Evolutionary conservation across 1,140 invertebrate genomes (phyloP), one percentile per base, ranked within the genome.

Genomic region (Caenorhabditis briggsae): DNA sequence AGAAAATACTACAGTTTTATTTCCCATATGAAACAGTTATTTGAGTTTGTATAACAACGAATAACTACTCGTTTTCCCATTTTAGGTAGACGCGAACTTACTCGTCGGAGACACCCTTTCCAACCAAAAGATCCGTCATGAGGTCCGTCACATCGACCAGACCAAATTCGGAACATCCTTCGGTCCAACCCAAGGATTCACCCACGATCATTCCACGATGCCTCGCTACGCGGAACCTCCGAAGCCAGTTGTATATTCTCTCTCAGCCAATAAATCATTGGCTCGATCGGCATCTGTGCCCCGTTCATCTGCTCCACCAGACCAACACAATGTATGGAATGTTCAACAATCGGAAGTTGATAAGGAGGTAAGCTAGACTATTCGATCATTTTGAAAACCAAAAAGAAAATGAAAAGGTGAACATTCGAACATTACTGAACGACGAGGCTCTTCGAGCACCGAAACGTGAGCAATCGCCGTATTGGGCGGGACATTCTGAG

Each of bases 51-150:
- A n/a, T n/a, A n/a, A n/a, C n/a, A n/a, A n/a, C n/a, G n/a, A n/a
- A n/a, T n/a, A n/a, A n/a, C n/a, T n/a, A n/a, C n/a, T n/a, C n/a
- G n/a, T n/a, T 58, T 58, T 20, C 9, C 3, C 9, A 9, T 11
- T 78, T 50, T 41, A 78, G 70, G 70, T 89, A 7, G 87, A 90
- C 82, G 85, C 86, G 2, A 86, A 88, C 46, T 83, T 84, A 23
- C 83, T 91, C 3, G 90, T 92, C n/a, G 91, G 91, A 55, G 91
- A 92, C 65, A 92, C 91, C 11, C 82, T 92, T 11, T 92, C 91
- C 1, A 92, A 92, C 65, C 91, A 91, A 64, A 88, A 91, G 55
- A 82, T 90, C 59, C 84, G 61, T 14, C 61, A 78, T 5, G 89
- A 91, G 16, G 74, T 74, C 59, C 85, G 85, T 33, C 85, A 82